phyloP scores from a whole-genome alignment of 2,797 vertebrate species.

The Dicrostonyx torquatus region DNA sequence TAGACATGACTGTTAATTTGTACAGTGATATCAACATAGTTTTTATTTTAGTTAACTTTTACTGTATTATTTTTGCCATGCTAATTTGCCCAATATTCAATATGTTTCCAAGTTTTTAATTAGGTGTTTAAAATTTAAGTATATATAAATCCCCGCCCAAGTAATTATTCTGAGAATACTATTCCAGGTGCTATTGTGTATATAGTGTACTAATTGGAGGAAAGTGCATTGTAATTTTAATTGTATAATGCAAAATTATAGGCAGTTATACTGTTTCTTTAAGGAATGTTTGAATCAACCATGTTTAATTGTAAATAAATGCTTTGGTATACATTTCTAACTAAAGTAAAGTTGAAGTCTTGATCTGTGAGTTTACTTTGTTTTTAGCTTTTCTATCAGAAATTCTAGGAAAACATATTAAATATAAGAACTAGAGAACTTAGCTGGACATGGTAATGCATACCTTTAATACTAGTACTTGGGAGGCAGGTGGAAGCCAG shows the following conservation, averaged over 20 bases:
- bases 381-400: not conserved
- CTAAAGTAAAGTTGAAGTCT: constrained; percentile 67
- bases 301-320: constrained; percentile 57
- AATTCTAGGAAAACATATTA: not conserved
- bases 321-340: constrained; percentile 70
- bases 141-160: constrained; percentile 48
- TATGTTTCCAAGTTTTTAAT: not conserved
- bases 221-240: constrained; percentile 69
- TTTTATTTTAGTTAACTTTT: not conserved
- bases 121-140: not conserved
- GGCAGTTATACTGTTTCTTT: constrained; percentile 83
- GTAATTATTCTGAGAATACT: constrained; percentile 73
- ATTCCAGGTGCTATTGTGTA: constrained; percentile 73
- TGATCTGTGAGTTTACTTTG: constrained; percentile 50
- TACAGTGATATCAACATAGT: not conserved
- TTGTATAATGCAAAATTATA: constrained; percentile 80
- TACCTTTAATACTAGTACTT: not conserved
- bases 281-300: constrained; percentile 76
- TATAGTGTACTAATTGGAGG: constrained; percentile 81
- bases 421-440: not conserved
- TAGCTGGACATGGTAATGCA: not conserved
- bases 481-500: not conserved
- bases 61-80: not conserved
- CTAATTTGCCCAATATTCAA: not conserved
- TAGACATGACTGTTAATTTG: not conserved